Conservation (phyloP, 2,113 vertebrate species). For the Platysternon megacephalum region DNA sequence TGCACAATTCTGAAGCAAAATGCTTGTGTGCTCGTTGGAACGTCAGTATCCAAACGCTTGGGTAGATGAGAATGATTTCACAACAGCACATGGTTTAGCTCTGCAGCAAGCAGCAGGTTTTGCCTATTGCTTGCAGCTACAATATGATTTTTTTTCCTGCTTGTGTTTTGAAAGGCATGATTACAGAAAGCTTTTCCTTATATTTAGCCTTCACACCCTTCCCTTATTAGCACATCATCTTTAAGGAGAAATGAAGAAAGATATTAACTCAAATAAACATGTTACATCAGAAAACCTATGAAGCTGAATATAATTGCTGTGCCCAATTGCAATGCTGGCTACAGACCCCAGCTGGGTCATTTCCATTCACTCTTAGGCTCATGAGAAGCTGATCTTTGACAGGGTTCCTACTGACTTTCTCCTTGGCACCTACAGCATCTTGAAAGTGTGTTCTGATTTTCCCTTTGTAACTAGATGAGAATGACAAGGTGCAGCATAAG, state of each 20-base stretch:
- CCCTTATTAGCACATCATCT: neutral
- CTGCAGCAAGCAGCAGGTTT: neutral
- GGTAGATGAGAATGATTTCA: neutral
- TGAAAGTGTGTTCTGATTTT: neutral
- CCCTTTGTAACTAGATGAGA: neutral
- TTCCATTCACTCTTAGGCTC: neutral
- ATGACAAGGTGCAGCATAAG: neutral
- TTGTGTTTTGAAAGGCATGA: neutral
- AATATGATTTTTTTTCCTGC: neutral
- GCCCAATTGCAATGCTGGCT: neutral
- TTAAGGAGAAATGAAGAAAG: neutral
- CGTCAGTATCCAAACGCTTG: neutral
- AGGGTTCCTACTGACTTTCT: neutral
- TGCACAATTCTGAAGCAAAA: neutral
- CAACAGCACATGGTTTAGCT: neutral
- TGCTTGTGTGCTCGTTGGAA: neutral
- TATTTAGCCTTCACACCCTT: neutral
- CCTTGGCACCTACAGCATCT: constrained; percentile 4
- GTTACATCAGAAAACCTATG: neutral
- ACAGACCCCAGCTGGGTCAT: neutral
- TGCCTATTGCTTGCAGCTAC: neutral
- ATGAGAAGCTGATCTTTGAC: neutral
- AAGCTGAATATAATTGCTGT: neutral
- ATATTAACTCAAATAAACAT: neutral
- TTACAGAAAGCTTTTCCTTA: neutral